Percentiles rank a stretch among this genome's conserved stretches.
Evolutionary conservation across 2,797 vertebrate genomes (phyloP).

Genomic region (Sparus aurata): DNA sequence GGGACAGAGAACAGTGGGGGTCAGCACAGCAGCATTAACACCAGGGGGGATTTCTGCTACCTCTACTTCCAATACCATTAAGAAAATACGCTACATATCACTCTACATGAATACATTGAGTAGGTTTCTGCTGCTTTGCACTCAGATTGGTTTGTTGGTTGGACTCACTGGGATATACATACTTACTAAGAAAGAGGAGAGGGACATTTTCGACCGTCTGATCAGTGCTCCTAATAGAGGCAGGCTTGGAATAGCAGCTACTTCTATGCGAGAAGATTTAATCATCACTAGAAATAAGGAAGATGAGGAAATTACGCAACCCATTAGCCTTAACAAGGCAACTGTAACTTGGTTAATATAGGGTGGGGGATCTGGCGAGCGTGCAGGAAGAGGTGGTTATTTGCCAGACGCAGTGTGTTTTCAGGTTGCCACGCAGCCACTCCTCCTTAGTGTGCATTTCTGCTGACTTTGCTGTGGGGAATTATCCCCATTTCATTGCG

Average conservation of each 20-base stretch:
- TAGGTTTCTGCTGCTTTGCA: background rate
- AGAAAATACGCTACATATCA: too few species aligned
- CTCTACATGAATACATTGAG: background rate
- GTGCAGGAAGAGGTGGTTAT: background rate
- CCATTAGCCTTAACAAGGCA: background rate
- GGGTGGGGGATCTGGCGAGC: background rate
- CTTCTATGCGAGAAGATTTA: background rate
- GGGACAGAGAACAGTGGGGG: slow-evolving; percentile 41
- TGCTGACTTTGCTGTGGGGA: too few species aligned
- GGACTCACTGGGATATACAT: background rate
- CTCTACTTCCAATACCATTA: slow-evolving; percentile 5
- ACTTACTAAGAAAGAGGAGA: background rate
- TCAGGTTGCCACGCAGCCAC: too few species aligned
- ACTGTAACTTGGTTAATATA: background rate
- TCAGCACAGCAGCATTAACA: slow-evolving; percentile 44
- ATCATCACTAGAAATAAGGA: background rate
- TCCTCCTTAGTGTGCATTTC: too few species aligned
- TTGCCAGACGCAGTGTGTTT: too few species aligned
- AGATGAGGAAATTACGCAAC: background rate
- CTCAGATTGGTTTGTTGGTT: background rate
- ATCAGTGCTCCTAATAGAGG: background rate
- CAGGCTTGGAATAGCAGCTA: background rate
- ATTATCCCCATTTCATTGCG: too few species aligned
- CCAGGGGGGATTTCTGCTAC: slow-evolving; percentile 23
- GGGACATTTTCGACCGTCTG: background rate